These are phyloP conservation scores for Cydia splendana DNA, from an alignment of 1,140 invertebrate genomes.

Conservation along the genomic window DNA sequence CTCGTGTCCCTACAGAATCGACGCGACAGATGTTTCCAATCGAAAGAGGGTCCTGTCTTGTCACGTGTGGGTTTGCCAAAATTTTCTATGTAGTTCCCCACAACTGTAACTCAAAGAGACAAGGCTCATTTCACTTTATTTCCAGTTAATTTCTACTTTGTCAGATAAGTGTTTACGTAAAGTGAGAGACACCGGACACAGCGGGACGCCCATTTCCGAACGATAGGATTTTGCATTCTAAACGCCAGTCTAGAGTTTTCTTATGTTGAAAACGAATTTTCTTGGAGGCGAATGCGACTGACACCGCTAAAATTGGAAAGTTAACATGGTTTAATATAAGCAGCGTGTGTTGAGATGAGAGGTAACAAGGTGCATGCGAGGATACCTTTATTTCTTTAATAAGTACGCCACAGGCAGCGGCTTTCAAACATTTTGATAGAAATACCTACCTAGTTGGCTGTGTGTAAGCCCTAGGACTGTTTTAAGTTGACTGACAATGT, in stretches of 20 bases:
- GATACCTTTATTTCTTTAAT: not conserved
- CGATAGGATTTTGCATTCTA: slow-evolving; percentile 13
- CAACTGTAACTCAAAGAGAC: not conserved
- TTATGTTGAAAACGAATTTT: slow-evolving; percentile 17
- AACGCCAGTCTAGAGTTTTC: slow-evolving; percentile 1
- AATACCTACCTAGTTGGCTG: too few relatives aligned
- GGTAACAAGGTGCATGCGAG: not conserved
- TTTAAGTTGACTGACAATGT: too few relatives aligned
- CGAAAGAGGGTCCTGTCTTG: not conserved
- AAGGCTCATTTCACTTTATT: not conserved
- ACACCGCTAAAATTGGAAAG: slow-evolving; percentile 15
- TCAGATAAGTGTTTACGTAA: not conserved
- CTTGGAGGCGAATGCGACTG: slow-evolving; percentile 1
- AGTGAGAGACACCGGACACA: slow-evolving; percentile 16
- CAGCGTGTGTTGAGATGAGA: not conserved
- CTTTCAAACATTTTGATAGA: too few relatives aligned
- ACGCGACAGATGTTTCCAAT: slow-evolving; percentile 18
- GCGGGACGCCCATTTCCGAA: slow-evolving; percentile 6
- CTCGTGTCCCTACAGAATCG: not conserved
- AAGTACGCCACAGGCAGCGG: not conserved
- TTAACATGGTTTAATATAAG: slow-evolving; percentile 8
- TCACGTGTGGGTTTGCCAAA: not conserved
- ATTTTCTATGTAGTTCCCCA: not conserved
- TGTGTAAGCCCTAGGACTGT: too few relatives aligned
- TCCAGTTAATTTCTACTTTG: not conserved